Conservation (phyloP, 2,113 vertebrate species). For the Heloderma charlesbogerti region DNA sequence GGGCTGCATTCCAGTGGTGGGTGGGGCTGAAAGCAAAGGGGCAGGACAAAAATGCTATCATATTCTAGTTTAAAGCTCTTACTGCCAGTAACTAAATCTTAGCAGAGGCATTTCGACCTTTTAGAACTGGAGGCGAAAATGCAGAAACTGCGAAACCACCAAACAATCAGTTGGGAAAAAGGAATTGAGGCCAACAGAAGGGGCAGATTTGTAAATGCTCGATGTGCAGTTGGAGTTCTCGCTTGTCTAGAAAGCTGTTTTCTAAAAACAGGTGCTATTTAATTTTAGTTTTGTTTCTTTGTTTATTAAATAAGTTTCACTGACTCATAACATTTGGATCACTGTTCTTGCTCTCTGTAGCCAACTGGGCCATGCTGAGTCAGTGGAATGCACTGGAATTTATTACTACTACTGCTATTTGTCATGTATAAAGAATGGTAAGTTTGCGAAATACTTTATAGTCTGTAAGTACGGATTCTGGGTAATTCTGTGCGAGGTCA, state of each 20-base stretch:
- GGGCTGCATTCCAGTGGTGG: too few species aligned
- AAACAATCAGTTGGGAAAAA: too few species aligned
- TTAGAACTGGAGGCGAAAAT: too few species aligned
- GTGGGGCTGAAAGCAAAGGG: too few species aligned
- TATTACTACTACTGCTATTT: not conserved
- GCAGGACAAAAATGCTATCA: too few species aligned
- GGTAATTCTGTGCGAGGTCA: not conserved
- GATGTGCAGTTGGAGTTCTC: not conserved
- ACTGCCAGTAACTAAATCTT: too few species aligned
- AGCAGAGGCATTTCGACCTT: too few species aligned
- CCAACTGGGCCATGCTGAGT: not conserved
- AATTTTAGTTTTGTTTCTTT: slow-evolving; percentile 68
- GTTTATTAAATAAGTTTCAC: slow-evolving; percentile 52
- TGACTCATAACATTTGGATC: slow-evolving; percentile 26
- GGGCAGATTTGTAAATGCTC: too few species aligned
- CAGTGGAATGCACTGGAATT: not conserved
- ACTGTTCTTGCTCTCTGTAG: slow-evolving; percentile 6
- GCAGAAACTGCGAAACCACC: too few species aligned
- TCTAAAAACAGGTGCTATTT: slow-evolving; percentile 53
- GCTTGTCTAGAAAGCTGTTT: slow-evolving; percentile 55
- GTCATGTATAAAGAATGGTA: not conserved
- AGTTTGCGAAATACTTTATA: not conserved
- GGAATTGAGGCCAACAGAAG: too few species aligned
- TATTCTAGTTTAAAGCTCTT: too few species aligned
- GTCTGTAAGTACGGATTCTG: not conserved